Evolutionary conservation across 1,140 invertebrate species (phyloP).

Genomic region (Drosophila truncata): DNA sequence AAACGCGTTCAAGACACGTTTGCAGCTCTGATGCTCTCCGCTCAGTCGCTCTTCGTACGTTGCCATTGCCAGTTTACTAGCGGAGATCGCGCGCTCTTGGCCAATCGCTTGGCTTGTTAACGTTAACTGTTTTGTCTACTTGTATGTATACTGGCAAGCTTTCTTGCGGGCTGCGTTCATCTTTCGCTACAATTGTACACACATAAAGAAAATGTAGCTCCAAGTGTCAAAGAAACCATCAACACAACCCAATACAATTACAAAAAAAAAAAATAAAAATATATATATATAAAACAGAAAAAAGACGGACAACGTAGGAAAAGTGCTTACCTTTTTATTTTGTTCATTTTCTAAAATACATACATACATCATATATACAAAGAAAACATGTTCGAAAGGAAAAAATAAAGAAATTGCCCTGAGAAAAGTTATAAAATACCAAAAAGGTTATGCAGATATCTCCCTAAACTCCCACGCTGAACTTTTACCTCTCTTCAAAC

Average conservation of each 20-base stretch:
- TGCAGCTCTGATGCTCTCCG: constrained; percentile 63
- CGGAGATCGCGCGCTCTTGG: constrained; percentile 49
- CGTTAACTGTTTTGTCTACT: constrained; percentile 17
- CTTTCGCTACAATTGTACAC: constrained; percentile 55
- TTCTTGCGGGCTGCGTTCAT: constrained; percentile 57
- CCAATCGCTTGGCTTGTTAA: constrained; percentile 15
- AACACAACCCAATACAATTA: background rate
- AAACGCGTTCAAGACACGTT: constrained; percentile 67
- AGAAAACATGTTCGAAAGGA: background rate
- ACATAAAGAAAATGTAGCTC: constrained; percentile 3
- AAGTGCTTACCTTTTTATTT: constrained; percentile 7
- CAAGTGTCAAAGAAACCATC: constrained; percentile 17
- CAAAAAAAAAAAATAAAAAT: background rate
- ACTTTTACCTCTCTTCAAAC: constrained; percentile 5
- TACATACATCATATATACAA: background rate
- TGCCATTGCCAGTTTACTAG: constrained; percentile 59
- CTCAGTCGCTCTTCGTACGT: constrained; percentile 70
- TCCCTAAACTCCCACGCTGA: constrained; percentile 7
- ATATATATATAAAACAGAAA: background rate
- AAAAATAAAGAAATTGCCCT: background rate
- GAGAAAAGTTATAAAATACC: constrained; percentile 5
- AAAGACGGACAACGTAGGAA: background rate
- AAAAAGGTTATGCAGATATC: background rate
- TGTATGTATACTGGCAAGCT: constrained; percentile 22
- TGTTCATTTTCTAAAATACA: background rate